phyloP scores from a whole-genome alignment of 2,888 invertebrate genomes.

The Yponomeuta cagnagella region DNA sequence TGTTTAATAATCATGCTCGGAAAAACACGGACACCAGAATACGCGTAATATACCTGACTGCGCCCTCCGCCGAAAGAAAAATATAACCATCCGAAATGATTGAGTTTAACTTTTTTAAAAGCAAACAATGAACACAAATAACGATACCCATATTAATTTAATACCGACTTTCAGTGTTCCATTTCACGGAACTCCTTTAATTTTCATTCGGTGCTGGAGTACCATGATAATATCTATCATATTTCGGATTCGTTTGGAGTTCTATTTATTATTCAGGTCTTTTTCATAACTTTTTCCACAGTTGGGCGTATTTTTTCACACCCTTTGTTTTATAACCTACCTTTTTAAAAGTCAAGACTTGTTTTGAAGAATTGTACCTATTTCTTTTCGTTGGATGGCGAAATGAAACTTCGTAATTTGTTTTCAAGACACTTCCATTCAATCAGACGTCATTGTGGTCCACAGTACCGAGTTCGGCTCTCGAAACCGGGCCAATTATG shows the following conservation, averaged over 20 bases:
- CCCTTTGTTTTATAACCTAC: background rate
- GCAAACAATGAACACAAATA: background rate
- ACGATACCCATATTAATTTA: background rate
- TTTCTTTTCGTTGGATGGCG: background rate
- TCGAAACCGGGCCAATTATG: too few species aligned
- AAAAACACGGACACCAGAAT: background rate
- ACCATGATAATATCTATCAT: background rate
- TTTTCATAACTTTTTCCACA: background rate
- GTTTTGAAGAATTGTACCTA: background rate
- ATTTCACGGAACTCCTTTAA: background rate
- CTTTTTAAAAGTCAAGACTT: background rate
- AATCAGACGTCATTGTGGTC: too few species aligned
- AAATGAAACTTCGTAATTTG: background rate
- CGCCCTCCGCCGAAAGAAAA: background rate
- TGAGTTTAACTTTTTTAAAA: background rate
- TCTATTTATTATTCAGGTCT: background rate
- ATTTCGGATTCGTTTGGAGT: too few species aligned
- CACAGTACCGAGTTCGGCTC: too few species aligned
- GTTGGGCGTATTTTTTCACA: background rate
- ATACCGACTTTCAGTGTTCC: background rate
- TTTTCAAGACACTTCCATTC: too few species aligned
- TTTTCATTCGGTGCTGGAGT: background rate
- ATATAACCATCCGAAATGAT: constrained; percentile 1
- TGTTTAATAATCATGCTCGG: background rate
- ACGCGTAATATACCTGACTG: background rate